Conservation (phyloP, 2,113 vertebrate genomes). For the Chionodraco myersi region DNA sequence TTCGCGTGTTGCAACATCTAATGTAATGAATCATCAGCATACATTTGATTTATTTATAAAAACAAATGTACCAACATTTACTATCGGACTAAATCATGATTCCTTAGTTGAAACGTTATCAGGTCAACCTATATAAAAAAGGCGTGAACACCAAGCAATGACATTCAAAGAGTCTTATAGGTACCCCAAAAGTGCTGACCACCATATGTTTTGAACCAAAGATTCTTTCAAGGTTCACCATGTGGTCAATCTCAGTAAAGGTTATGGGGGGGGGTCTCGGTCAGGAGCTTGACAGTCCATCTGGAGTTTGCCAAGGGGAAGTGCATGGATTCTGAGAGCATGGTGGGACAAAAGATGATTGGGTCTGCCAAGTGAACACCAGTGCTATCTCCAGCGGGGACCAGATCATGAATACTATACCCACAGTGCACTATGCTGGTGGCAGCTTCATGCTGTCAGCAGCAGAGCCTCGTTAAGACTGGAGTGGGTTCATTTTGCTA, state of each 20-base stretch:
- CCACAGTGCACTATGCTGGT: neutral
- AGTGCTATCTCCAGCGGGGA: neutral
- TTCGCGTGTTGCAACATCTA: neutral
- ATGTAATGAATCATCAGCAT: neutral
- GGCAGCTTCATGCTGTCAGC: neutral
- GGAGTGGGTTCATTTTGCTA: neutral
- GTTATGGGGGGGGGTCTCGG: neutral
- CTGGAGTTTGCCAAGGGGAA: conserved; percentile 2
- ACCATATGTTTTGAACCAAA: neutral
- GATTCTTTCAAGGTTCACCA: neutral
- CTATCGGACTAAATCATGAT: neutral
- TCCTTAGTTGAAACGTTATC: neutral
- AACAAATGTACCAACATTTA: neutral
- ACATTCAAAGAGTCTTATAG: neutral
- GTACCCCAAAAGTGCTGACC: neutral
- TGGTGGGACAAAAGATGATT: neutral
- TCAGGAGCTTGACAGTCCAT: conserved; percentile 14
- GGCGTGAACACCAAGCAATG: neutral
- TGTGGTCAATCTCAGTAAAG: neutral
- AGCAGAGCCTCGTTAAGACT: neutral
- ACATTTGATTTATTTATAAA: neutral
- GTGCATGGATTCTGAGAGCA: conserved; percentile 5
- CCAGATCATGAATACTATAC: conserved; percentile 8
- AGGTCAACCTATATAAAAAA: neutral
- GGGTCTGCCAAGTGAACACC: neutral